Percentiles rank a stretch among this genome's conserved stretches.
These are phyloP conservation scores for Ctenochaetus hawaiiensis DNA, from an alignment of 2,797 vertebrate genomes.

Conservation along the genomic window DNA sequence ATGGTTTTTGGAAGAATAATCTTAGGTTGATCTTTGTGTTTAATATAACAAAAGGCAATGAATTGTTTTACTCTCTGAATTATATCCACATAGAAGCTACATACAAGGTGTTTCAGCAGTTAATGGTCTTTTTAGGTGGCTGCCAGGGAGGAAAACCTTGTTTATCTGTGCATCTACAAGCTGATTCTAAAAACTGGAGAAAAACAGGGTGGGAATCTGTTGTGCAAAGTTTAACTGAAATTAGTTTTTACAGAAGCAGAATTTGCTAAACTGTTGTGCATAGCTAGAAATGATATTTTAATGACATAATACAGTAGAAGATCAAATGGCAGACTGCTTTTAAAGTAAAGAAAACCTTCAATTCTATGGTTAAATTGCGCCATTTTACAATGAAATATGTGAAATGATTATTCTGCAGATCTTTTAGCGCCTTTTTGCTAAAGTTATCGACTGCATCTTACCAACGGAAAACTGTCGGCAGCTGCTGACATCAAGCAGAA, in stretches of 20 bases:
- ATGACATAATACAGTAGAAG: neutral
- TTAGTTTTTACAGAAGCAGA: no score
- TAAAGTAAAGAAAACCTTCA: neutral
- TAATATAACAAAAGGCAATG: no score
- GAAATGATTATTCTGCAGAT: no score
- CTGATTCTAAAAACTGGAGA: neutral
- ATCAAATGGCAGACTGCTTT: neutral
- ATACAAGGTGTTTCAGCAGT: neutral
- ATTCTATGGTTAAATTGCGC: neutral
- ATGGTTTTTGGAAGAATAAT: no score
- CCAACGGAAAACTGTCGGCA: neutral
- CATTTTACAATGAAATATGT: neutral
- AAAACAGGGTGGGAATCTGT: neutral
- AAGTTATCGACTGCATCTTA: neutral
- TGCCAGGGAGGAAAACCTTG: neutral
- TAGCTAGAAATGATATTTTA: neutral
- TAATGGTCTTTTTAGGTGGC: neutral
- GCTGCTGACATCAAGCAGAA: neutral
- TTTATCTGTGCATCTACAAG: neutral
- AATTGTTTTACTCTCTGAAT: no score
- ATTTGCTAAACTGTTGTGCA: neutral
- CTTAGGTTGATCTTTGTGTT: no score
- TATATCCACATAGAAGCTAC: neutral
- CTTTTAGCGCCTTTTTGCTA: neutral
- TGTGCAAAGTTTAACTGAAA: no score